These are phyloP conservation scores for Zaprionus bogoriensis DNA, from an alignment of 2,888 invertebrate genomes.

Conservation along the genomic window DNA sequence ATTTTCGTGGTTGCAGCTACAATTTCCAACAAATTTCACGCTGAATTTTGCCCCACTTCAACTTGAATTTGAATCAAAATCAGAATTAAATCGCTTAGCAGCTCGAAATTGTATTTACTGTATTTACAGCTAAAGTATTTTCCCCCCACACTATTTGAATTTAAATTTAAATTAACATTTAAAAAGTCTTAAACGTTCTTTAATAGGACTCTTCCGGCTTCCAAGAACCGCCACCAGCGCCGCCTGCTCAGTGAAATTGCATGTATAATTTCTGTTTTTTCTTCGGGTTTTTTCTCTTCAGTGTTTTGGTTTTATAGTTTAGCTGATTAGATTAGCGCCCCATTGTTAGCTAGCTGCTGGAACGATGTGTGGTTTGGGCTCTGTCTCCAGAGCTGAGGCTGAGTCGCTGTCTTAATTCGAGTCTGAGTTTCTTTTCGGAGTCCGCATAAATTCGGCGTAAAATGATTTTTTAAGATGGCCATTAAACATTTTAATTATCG, in stretches of 20 bases:
- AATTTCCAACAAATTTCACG: no score
- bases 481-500: slow-evolving; percentile 79
- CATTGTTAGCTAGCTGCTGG: slow-evolving; percentile 51
- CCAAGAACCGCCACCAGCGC: slow-evolving; percentile 47
- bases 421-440: slow-evolving; percentile 11
- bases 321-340: slow-evolving; percentile 73
- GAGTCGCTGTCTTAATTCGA: neutral
- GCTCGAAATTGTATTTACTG: neutral
- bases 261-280: slow-evolving; percentile 49
- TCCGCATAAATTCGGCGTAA: slow-evolving; percentile 71
- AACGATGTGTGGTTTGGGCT: slow-evolving; percentile 12
- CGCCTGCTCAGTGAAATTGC: slow-evolving; percentile 50
- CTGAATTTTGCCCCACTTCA: no score
- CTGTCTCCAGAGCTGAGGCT: neutral
- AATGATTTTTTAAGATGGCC: slow-evolving; percentile 71
- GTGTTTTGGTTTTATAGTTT: slow-evolving; percentile 47
- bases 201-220: slow-evolving; percentile 70
- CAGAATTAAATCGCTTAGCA: no score
- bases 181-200: slow-evolving; percentile 57
- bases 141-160: slow-evolving; percentile 50
- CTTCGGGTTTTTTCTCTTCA: neutral
- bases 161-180: slow-evolving; percentile 40
- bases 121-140: slow-evolving; percentile 14
- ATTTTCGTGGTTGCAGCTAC: no score
- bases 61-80: no score